Evolutionary conservation across 2,797 vertebrate genomes (phyloP).

Genomic region (Cygnus olor): DNA sequence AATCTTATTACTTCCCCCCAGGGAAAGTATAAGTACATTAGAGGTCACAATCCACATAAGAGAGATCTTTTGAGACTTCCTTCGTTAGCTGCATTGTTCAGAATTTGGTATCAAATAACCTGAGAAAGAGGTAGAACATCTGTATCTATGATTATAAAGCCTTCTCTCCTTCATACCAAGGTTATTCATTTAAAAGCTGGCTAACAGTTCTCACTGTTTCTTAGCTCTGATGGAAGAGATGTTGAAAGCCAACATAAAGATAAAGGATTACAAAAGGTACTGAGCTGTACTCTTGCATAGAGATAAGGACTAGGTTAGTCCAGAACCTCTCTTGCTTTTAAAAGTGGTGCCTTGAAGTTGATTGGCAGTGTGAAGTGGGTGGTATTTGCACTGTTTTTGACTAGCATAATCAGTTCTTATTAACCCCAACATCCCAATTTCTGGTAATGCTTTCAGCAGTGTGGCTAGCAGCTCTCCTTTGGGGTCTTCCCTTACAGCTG

Average conservation of each 20-base stretch:
- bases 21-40: not conserved
- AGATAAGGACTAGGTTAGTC: not conserved
- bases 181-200: conserved; percentile 4
- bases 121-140: not conserved
- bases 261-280: not conserved
- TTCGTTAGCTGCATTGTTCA: not conserved
- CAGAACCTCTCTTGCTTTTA: not conserved
- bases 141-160: conserved; percentile 1
- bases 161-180: not conserved
- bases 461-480: not conserved
- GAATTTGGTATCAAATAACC: not conserved
- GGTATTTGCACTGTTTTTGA: not conserved
- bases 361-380: not conserved
- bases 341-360: not conserved
- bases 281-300: not conserved
- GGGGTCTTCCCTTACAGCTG: not conserved
- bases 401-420: not conserved
- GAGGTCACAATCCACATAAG: conserved; percentile 2
- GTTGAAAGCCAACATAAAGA: not conserved
- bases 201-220: not conserved
- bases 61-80: not conserved
- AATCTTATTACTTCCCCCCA: not conserved
- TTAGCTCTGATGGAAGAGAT: not conserved
- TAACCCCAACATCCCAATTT: not conserved
- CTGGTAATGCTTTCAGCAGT: not conserved